Evolutionary conservation across 2,888 invertebrate species (phyloP).

Genomic region (Apodemia mormo): DNA sequence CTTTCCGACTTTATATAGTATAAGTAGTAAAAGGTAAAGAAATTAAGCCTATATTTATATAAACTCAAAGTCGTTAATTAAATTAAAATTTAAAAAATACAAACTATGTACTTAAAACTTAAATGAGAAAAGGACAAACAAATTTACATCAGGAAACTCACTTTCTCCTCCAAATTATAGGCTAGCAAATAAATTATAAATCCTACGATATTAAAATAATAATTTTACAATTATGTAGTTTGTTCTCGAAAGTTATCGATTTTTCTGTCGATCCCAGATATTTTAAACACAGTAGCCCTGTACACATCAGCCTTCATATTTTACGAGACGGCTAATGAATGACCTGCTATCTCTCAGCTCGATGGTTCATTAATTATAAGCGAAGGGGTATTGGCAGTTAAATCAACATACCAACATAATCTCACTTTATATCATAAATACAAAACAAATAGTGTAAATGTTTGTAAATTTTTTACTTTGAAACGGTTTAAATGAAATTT

Average conservation of each 20-base stretch:
- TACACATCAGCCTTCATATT: background rate
- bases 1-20: no score
- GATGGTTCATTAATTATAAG: constrained; percentile 10
- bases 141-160: no score
- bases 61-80: no score
- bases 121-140: no score
- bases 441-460: background rate
- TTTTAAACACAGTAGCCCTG: constrained; percentile 2
- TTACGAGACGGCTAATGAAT: constrained; percentile 9
- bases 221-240: background rate
- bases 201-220: background rate
- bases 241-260: background rate
- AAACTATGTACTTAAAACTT: no score
- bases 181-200: no score
- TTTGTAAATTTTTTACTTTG: background rate
- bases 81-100: no score
- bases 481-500: background rate
- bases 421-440: background rate
- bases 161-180: no score
- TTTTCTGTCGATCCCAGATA: background rate
- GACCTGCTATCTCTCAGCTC: background rate
- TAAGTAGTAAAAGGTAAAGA: no score
- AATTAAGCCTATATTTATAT: no score
- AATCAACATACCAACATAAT: constrained; percentile 10
- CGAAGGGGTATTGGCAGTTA: background rate